These are phyloP conservation scores for Phasianus colchicus DNA, from an alignment of 2,113 vertebrate genomes.

Conservation along the genomic window DNA sequence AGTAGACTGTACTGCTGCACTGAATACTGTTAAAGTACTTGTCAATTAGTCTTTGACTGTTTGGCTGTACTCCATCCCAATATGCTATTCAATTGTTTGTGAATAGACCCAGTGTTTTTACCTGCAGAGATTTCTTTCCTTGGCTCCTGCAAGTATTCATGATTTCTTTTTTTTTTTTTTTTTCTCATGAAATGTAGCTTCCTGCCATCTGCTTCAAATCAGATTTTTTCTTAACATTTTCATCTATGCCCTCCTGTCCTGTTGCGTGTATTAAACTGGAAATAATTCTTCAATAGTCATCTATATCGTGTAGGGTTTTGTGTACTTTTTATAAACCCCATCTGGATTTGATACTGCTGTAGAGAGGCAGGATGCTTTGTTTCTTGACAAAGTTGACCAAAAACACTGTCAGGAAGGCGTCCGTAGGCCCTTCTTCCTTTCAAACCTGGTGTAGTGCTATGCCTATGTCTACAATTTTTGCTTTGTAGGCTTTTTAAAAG, in stretches of 20 bases:
- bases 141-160: constrained; percentile 45
- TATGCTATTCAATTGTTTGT: constrained; percentile 39
- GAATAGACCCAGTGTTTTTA: constrained; percentile 71
- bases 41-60: background rate
- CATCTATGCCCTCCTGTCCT: constrained; percentile 72
- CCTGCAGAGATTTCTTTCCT: constrained; percentile 55
- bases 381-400: constrained; percentile 40
- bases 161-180: background rate
- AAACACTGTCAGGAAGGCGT: constrained; percentile 41
- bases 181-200: constrained; percentile 51
- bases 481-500: constrained; percentile 25
- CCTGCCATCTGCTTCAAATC: constrained; percentile 80
- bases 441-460: background rate
- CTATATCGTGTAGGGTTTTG: constrained; percentile 64
- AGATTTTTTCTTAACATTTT: constrained; percentile 64
- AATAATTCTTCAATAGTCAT: constrained; percentile 72
- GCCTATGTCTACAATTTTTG: background rate
- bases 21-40: background rate
- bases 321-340: constrained; percentile 55
- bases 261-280: constrained; percentile 70
- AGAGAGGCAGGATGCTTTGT: constrained; percentile 58
- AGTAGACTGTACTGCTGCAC: background rate
- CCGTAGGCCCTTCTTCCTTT: constrained; percentile 19
- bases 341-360: constrained; percentile 68
- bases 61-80: background rate